Percentiles rank a stretch among this genome's conserved stretches.
Evolutionary conservation across 1,140 invertebrate species (phyloP).

Genomic region (Drosophila albomicans): DNA sequence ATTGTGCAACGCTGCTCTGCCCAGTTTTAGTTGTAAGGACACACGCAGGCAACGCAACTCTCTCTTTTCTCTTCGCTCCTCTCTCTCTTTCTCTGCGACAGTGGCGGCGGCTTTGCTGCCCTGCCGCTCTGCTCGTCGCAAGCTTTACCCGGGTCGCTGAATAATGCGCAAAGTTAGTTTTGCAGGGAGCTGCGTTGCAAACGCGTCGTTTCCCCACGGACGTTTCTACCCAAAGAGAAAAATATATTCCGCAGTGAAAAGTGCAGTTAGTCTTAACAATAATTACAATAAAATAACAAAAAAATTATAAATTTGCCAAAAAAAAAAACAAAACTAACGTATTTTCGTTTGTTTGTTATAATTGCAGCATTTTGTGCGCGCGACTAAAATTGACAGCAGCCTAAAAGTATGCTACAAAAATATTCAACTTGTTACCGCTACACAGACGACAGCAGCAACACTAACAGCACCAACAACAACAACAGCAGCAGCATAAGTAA

Average conservation of each 20-base stretch:
- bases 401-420: conserved; percentile 77
- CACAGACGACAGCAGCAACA: conserved; percentile 37
- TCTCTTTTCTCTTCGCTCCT: conserved; percentile 1
- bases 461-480: conserved; percentile 29
- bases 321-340: background rate
- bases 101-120: conserved; percentile 22
- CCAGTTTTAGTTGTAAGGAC: conserved; percentile 28
- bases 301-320: background rate
- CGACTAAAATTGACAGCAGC: conserved; percentile 62
- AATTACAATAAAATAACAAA: conserved; percentile 10
- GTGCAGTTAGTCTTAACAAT: conserved; percentile 15
- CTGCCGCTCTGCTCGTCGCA: conserved; percentile 43
- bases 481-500: conserved; percentile 37
- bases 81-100: conserved; percentile 5
- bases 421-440: conserved; percentile 62
- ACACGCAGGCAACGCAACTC: conserved; percentile 14
- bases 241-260: conserved; percentile 21
- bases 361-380: conserved; percentile 76
- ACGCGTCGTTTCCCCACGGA: conserved; percentile 58
- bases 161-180: conserved; percentile 83
- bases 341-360: conserved; percentile 2
- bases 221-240: background rate
- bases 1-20: conserved; percentile 21
- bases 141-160: conserved; percentile 83
- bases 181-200: conserved; percentile 76